phyloP scores from a whole-genome alignment of 2,888 invertebrate genomes.

The Melanchra persicariae region DNA sequence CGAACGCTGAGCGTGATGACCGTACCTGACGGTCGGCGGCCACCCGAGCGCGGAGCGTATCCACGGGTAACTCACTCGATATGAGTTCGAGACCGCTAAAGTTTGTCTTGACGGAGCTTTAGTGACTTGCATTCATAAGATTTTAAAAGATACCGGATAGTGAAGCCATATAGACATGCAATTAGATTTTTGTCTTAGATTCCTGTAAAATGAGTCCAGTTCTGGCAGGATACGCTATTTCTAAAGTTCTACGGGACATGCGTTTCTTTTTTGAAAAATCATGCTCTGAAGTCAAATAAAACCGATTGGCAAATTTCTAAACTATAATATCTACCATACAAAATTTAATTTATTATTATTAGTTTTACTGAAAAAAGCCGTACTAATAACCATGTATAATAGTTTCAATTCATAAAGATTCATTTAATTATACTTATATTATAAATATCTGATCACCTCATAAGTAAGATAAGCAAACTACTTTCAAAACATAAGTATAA shows the following conservation, averaged over 20 bases:
- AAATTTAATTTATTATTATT: constrained; percentile 75
- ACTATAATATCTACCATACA: constrained; percentile 79
- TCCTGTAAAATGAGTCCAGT: constrained; percentile 69
- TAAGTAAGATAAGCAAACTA: constrained; percentile 63
- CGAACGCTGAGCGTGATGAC: constrained; percentile 45
- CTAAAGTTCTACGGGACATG: constrained; percentile 84
- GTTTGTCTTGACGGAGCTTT: constrained; percentile 43
- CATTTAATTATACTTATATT: constrained; percentile 51
- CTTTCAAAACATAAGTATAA: constrained; percentile 53
- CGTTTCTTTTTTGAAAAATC: constrained; percentile 79
- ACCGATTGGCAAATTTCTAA: constrained; percentile 75
- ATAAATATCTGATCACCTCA: constrained; percentile 63
- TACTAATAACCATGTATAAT: constrained; percentile 66
- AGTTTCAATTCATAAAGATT: constrained; percentile 35
- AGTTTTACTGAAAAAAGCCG: constrained; percentile 81
- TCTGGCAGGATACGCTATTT: constrained; percentile 72
- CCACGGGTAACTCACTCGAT: constrained; percentile 48
- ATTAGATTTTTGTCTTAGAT: constrained; percentile 78
- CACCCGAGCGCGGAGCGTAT: constrained; percentile 31
- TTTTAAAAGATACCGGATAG: constrained; percentile 70
- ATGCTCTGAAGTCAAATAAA: constrained; percentile 82
- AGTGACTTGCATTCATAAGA: constrained; percentile 62
- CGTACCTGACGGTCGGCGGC: constrained; percentile 29
- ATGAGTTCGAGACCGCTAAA: constrained; percentile 50
- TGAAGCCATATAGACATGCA: constrained; percentile 85